These are phyloP conservation scores for Scomberomorus guttatus DNA, from an alignment of 2,797 vertebrate species.

Conservation along the genomic window DNA sequence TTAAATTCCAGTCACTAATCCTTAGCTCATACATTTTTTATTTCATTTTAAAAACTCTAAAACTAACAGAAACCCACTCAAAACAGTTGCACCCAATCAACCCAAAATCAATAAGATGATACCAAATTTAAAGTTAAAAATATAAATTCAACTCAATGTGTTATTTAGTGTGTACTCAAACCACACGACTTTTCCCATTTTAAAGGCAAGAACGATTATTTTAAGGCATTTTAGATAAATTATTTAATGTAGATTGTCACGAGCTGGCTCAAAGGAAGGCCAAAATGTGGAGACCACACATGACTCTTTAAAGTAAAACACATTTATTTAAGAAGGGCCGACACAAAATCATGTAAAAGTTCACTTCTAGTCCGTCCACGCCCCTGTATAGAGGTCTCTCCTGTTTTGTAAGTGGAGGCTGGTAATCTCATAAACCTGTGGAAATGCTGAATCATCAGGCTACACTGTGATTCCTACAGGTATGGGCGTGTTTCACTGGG, in stretches of 20 bases:
- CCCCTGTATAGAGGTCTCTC: not conserved
- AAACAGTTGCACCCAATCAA: not conserved
- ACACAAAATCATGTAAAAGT: not conserved
- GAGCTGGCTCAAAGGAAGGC: too few relatives aligned
- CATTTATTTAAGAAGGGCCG: too few relatives aligned
- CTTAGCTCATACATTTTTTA: too few relatives aligned
- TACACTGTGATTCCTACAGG: not conserved
- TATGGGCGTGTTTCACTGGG: slow-evolving; percentile 16
- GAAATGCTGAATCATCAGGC: slow-evolving; percentile 12
- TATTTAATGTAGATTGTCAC: too few relatives aligned
- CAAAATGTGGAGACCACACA: too few relatives aligned
- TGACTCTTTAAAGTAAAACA: too few relatives aligned
- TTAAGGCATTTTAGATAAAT: not conserved
- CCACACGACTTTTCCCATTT: too few relatives aligned
- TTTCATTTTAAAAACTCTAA: not conserved
- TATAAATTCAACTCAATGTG: not conserved
- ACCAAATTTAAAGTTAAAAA: too few relatives aligned
- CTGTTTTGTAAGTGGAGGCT: not conserved
- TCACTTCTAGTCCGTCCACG: not conserved
- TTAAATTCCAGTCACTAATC: not conserved
- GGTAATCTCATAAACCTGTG: not conserved
- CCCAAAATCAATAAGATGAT: not conserved
- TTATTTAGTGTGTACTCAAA: not conserved
- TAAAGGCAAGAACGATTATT: not conserved
- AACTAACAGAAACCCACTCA: not conserved